Evolutionary conservation across 2,797 vertebrate genomes (phyloP).

Genomic region (Erethizon dorsatum): DNA sequence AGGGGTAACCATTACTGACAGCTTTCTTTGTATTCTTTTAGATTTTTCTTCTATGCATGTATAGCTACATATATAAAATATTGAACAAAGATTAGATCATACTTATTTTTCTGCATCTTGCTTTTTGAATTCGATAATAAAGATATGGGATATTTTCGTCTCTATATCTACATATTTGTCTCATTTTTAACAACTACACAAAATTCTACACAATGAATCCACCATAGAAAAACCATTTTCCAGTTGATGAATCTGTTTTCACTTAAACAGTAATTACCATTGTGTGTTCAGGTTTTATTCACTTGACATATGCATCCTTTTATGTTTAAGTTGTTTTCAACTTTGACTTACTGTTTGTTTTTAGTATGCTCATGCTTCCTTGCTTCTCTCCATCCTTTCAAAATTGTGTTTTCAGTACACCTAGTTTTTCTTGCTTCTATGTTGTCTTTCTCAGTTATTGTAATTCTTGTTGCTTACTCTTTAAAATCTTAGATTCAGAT

Average conservation of each 20-base stretch:
- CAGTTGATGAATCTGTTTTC: neutral
- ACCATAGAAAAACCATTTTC: slow-evolving; percentile 6
- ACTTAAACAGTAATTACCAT: neutral
- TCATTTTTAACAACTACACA: slow-evolving; percentile 25
- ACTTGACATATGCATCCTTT: neutral
- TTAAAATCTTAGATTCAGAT: slow-evolving; percentile 53
- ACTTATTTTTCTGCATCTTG: neutral
- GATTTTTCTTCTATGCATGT: neutral
- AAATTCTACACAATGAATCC: slow-evolving; percentile 15
- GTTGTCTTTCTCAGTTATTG: slow-evolving; percentile 1
- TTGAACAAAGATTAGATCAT: neutral
- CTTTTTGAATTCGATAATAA: slow-evolving; percentile 8
- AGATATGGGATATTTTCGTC: neutral
- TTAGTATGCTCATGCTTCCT: neutral
- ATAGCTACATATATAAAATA: neutral
- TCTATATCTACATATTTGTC: neutral
- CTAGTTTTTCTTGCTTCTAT: slow-evolving; percentile 10
- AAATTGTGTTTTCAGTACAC: neutral
- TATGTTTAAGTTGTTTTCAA: neutral
- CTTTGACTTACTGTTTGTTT: slow-evolving; percentile 23
- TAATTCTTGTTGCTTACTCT: slow-evolving; percentile 47
- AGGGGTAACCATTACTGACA: neutral
- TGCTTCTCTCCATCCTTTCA: neutral
- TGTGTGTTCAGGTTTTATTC: neutral
- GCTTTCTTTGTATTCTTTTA: neutral